These are phyloP conservation scores for Catajapyx aquilonaris DNA, from an alignment of 1,140 invertebrate species.

Conservation along the genomic window DNA sequence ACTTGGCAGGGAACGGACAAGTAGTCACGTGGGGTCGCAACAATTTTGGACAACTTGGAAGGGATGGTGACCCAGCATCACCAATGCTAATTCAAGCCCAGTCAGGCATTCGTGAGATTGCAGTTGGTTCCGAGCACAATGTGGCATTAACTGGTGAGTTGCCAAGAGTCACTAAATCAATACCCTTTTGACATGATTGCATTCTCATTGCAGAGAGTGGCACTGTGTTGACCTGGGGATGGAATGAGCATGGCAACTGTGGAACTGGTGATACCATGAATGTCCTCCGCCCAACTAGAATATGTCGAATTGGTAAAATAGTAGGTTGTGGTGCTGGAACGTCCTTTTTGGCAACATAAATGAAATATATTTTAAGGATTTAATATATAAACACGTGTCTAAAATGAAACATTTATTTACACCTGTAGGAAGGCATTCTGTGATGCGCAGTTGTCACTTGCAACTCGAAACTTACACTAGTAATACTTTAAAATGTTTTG, in stretches of 20 bases:
- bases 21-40: constrained; percentile 57
- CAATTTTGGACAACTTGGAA: constrained; percentile 49
- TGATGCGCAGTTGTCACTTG: too few relatives aligned
- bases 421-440: too few relatives aligned
- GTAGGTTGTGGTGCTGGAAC: too few relatives aligned
- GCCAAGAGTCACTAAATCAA: constrained; percentile 4
- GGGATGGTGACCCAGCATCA: constrained; percentile 8
- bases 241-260: constrained; percentile 79
- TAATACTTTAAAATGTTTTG: too few relatives aligned
- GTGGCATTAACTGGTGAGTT: constrained; percentile 28
- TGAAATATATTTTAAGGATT: too few relatives aligned
- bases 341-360: too few relatives aligned
- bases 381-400: too few relatives aligned
- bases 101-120: constrained; percentile 28
- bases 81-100: constrained; percentile 8
- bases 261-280: constrained; percentile 42
- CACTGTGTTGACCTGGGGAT: constrained; percentile 56
- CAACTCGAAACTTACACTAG: too few relatives aligned
- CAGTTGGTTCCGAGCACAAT: constrained; percentile 57
- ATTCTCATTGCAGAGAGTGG: constrained; percentile 28
- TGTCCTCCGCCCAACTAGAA: constrained; percentile 26
- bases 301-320: too few relatives aligned
- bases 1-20: constrained; percentile 22
- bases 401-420: too few relatives aligned
- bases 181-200: constrained; percentile 3